Evolutionary conservation across 1,140 invertebrate genomes (phyloP).

Genomic region (Eciton burchellii): DNA sequence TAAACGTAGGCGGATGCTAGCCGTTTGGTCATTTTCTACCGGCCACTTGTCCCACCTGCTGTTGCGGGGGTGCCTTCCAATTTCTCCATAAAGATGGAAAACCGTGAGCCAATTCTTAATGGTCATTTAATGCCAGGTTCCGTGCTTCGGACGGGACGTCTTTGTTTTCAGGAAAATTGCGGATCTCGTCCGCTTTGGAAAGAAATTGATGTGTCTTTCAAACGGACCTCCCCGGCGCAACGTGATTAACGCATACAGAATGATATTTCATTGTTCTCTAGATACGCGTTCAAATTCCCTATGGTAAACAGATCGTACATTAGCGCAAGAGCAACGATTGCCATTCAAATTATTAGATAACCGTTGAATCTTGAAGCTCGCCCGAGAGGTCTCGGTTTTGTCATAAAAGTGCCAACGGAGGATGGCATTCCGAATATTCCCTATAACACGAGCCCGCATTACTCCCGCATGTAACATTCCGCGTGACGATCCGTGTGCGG

Average conservation of each 20-base stretch:
- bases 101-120: constrained; percentile 63
- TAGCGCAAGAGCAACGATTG: background rate
- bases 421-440: background rate
- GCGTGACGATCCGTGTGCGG: constrained; percentile 75
- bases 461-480: constrained; percentile 59
- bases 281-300: constrained; percentile 1
- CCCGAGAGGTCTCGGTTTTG: background rate
- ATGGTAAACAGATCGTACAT: background rate
- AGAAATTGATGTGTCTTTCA: constrained; percentile 56
- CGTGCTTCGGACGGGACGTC: constrained; percentile 49
- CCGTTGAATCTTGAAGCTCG: background rate
- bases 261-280: background rate
- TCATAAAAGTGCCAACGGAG: background rate
- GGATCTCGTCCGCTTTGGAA: constrained; percentile 27
- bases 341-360: background rate
- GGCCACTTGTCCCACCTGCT: constrained; percentile 77
- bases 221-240: constrained; percentile 15
- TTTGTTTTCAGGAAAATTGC: constrained; percentile 59
- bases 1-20: constrained; percentile 51
- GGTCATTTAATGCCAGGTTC: constrained; percentile 67
- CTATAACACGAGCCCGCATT: too few relatives aligned
- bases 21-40: constrained; percentile 46
- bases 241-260: background rate
- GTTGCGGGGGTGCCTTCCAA: constrained; percentile 61
- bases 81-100: constrained; percentile 69